Conservation (phyloP, 2,888 invertebrate genomes). For the Bellardia pandia region DNA sequence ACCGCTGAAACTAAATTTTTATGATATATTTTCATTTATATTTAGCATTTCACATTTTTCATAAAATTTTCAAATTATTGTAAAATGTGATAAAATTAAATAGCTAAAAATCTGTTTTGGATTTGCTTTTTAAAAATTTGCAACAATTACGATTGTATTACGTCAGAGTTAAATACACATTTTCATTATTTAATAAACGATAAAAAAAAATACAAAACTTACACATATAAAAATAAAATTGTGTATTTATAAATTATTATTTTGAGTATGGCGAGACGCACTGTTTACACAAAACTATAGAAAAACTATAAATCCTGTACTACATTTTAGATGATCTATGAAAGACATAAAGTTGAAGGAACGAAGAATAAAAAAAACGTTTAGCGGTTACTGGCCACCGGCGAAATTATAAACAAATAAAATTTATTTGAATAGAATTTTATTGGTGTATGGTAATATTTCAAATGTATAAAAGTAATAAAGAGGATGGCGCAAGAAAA, state of each 20-base stretch:
- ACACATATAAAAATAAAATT: neutral
- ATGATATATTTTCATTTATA: too few species aligned
- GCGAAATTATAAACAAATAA: neutral
- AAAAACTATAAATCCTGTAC: constrained; percentile 27
- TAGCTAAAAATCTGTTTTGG: neutral
- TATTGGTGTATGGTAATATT: too few species aligned
- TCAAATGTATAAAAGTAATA: too few species aligned
- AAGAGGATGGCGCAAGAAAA: too few species aligned
- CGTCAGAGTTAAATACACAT: constrained; percentile 56
- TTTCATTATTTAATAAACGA: constrained; percentile 30
- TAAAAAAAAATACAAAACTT: neutral
- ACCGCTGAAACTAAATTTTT: too few species aligned
- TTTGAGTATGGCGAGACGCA: constrained; percentile 56
- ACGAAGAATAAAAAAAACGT: neutral
- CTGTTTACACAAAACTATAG: constrained; percentile 53
- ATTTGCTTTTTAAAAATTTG: neutral
- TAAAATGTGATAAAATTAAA: neutral
- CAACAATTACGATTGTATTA: constrained; percentile 48
- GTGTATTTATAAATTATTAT: constrained; percentile 60
- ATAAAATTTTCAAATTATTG: too few species aligned
- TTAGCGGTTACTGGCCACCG: constrained; percentile 7
- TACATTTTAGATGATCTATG: constrained; percentile 24
- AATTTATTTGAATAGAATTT: too few species aligned
- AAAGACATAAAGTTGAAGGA: constrained; percentile 1
- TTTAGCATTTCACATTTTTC: too few species aligned